Base-by-base conservation (phyloP, 2,888 invertebrate genomes). In the Cryptocephalus moraei region DNA sequence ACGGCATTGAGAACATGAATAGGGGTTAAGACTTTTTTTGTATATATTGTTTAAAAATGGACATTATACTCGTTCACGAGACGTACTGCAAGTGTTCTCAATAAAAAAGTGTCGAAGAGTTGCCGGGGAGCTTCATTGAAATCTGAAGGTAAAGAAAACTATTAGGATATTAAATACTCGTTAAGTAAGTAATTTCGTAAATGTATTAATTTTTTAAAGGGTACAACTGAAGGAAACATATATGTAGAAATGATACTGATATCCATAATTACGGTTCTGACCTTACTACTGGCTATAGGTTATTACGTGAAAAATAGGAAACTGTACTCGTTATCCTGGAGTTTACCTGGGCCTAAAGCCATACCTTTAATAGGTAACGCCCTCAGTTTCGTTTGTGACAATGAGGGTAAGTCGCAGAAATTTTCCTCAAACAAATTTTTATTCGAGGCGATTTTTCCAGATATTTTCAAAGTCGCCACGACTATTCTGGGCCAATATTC, bases 321-420 rank as follows among this genome's bases (percentile, higher is more conserved):
- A 44, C 46, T 52, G 11, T 55, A 50, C 43, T 41, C 40, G n/a
- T 46, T 53, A 13, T 53, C 59, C 2, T 52, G 55, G 52, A 51
- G 49, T 41, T 39, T 60, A 8, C 49, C 50, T n/a, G 61, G 59
- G 10, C 59, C 61, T 1, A 32, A 48, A 3, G 50, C 57, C 9
- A 47, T 57, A n/a, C 61, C 59, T 8, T 39, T 60, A 13, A 48
- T 60, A 38, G 61, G 60, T 22, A 61, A 59, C 40, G 56, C 53
- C 12, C 46, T 51, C 8, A 41, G 44, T 36, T 59, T 59, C 47
- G 42, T 57, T 10, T 56, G 59, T 44, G 48, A 55, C 45, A 46
- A 56, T 45, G 51, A 59, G 45, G 60, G 61, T 56, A 47, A 51
- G 53, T 49, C 9, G 8, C 31, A 9, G 6, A 11, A 36, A 36